Evolutionary conservation across 2,888 invertebrate species (phyloP).

Genomic region (Drosophila macrospina): DNA sequence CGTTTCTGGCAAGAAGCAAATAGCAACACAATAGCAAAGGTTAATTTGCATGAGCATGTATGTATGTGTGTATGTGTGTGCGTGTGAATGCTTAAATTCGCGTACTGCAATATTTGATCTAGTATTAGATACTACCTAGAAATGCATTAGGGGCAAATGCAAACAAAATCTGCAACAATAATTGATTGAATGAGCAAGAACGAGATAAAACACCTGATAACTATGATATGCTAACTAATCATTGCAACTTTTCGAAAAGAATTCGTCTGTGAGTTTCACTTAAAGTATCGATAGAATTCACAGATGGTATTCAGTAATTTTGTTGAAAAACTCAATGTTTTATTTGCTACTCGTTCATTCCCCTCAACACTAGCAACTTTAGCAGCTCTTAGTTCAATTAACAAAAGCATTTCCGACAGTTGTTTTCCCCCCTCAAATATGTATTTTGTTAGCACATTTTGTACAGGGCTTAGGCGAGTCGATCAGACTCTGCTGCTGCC

Average conservation of each 20-base stretch:
- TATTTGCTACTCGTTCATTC: no score
- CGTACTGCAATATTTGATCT: background rate
- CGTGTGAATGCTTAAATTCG: background rate
- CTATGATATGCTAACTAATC: no score
- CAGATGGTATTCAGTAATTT: no score
- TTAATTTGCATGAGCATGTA: slow-evolving; percentile 1
- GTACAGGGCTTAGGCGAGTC: slow-evolving; percentile 10
- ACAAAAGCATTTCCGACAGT: no score
- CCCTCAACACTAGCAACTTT: no score
- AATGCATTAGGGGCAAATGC: background rate
- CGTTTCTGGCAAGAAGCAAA: slow-evolving; percentile 33
- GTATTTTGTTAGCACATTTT: background rate
- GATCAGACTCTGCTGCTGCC: background rate
- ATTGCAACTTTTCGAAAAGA: no score
- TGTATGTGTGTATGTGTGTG: no score
- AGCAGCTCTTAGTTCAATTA: no score
- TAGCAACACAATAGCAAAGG: slow-evolving; percentile 25
- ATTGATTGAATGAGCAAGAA: background rate
- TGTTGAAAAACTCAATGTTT: no score
- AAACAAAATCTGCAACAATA: background rate
- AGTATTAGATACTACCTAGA: slow-evolving; percentile 6
- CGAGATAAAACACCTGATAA: no score
- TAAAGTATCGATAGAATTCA: no score
- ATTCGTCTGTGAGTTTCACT: no score
- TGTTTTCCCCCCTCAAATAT: background rate